phyloP scores from a whole-genome alignment of 2,888 invertebrate genomes.

The Euplexia lucipara region DNA sequence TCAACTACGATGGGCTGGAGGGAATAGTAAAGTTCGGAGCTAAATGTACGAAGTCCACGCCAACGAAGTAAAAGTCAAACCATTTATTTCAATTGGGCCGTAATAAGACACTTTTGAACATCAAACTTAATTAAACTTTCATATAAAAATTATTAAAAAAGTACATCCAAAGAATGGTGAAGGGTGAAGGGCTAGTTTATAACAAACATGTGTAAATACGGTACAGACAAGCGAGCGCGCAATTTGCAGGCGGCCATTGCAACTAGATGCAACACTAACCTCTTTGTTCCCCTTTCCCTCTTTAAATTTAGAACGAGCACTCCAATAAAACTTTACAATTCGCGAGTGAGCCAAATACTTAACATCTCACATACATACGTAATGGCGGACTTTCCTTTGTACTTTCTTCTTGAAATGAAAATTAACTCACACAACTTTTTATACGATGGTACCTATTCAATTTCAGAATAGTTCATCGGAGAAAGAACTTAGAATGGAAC shows the following conservation, averaged over 20 bases:
- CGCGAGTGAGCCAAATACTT: conserved; percentile 42
- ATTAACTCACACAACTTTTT: conserved; percentile 16
- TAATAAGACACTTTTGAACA: too few relatives aligned
- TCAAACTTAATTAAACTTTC: too few relatives aligned
- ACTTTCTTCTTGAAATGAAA: conserved; percentile 17
- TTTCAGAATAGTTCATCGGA: conserved; percentile 6
- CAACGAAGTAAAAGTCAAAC: too few relatives aligned
- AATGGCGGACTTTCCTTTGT: conserved; percentile 31
- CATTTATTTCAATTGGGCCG: too few relatives aligned
- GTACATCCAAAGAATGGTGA: too few relatives aligned
- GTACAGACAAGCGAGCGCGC: conserved; percentile 3
- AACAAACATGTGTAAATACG: conserved; percentile 11
- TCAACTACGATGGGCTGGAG: too few relatives aligned
- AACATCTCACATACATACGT: conserved; percentile 25
- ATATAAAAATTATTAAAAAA: too few relatives aligned
- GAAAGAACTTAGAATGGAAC: too few relatives aligned
- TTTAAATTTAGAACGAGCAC: conserved; percentile 49
- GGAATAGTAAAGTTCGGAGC: too few relatives aligned
- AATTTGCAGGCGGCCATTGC: conserved; percentile 20
- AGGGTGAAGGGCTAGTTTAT: too few relatives aligned
- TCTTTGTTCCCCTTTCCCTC: conserved; percentile 42
- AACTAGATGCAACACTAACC: conserved; percentile 37
- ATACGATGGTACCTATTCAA: background rate
- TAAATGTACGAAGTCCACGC: too few relatives aligned
- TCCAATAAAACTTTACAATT: conserved; percentile 54